phyloP scores from a whole-genome alignment of 2,888 invertebrate genomes.

The Ectemnius cavifrons region DNA sequence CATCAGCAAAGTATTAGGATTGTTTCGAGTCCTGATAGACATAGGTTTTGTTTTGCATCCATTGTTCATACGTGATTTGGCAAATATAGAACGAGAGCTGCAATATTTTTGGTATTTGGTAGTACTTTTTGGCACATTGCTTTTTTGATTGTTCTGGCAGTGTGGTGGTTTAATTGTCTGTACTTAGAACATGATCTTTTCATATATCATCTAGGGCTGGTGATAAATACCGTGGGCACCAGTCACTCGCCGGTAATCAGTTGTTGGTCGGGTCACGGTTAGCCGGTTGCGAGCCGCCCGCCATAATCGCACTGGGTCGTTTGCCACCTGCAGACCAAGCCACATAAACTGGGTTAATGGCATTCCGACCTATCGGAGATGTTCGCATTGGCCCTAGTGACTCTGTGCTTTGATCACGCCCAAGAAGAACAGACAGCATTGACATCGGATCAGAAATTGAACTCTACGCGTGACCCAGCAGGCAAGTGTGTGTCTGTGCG shows the following conservation, averaged over 20 bases:
- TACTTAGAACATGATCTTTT: constrained; percentile 68
- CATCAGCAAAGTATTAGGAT: constrained; percentile 61
- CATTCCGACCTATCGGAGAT: constrained; percentile 74
- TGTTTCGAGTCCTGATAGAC: constrained; percentile 60
- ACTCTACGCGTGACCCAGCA: constrained; percentile 78
- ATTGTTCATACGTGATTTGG: constrained; percentile 43
- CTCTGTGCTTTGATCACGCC: constrained; percentile 77
- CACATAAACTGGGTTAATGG: constrained; percentile 79
- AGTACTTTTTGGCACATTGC: too few species aligned
- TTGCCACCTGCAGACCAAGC: constrained; percentile 78
- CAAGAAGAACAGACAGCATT: constrained; percentile 64
- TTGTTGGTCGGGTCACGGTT: constrained; percentile 75
- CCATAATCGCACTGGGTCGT: constrained; percentile 76
- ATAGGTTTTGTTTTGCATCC: constrained; percentile 49
- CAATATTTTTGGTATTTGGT: constrained; percentile 45
- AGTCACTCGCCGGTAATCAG: constrained; percentile 77
- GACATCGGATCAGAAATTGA: constrained; percentile 70
- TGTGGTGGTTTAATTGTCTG: constrained; percentile 67
- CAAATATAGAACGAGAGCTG: constrained; percentile 60
- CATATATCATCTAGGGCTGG: constrained; percentile 77
- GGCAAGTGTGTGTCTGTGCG: constrained; percentile 75
- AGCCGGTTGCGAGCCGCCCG: constrained; percentile 76
- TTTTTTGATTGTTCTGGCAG: constrained; percentile 61
- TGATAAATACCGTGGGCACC: constrained; percentile 79
- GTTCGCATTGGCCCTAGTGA: constrained; percentile 75